These are phyloP conservation scores for Serinus canaria DNA, from an alignment of 2,113 vertebrate genomes.

Conservation along the genomic window DNA sequence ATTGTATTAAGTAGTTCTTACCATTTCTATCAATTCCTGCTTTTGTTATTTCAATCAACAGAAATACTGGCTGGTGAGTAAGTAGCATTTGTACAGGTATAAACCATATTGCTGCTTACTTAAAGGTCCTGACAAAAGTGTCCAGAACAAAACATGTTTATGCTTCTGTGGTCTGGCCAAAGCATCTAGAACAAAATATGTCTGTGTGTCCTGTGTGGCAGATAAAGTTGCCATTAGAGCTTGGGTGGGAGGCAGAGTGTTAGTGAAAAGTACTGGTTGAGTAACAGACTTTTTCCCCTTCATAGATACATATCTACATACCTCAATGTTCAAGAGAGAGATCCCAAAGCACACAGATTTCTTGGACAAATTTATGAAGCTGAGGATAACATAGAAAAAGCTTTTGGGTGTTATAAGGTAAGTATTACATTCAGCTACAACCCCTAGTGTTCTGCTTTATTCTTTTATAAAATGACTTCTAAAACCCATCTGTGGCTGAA, in stretches of 20 bases:
- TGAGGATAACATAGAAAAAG: constrained; percentile 88
- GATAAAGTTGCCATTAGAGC: not conserved
- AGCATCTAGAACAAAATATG: not conserved
- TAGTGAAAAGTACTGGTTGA: not conserved
- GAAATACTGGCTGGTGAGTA: not conserved
- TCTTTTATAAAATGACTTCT: not conserved
- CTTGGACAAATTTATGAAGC: constrained; percentile 92
- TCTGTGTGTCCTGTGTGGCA: not conserved
- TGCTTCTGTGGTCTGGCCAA: not conserved
- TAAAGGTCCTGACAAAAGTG: not conserved
- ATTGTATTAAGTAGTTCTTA: not conserved
- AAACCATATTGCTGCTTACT: not conserved
- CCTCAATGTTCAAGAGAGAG: constrained; percentile 88
- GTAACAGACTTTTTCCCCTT: not conserved
- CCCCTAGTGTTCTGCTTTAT: not conserved
- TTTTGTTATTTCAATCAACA: not conserved
- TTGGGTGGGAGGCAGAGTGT: not conserved
- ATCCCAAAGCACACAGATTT: constrained; percentile 95
- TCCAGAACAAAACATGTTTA: not conserved
- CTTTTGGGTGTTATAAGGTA: constrained; percentile 95
- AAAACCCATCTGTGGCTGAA: not conserved
- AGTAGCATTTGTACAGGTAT: not conserved
- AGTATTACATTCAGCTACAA: not conserved
- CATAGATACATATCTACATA: constrained; percentile 89
- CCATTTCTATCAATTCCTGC: not conserved